These are phyloP conservation scores for Ichneumon xanthorius DNA, from an alignment of 2,888 invertebrate genomes.

Conservation along the genomic window DNA sequence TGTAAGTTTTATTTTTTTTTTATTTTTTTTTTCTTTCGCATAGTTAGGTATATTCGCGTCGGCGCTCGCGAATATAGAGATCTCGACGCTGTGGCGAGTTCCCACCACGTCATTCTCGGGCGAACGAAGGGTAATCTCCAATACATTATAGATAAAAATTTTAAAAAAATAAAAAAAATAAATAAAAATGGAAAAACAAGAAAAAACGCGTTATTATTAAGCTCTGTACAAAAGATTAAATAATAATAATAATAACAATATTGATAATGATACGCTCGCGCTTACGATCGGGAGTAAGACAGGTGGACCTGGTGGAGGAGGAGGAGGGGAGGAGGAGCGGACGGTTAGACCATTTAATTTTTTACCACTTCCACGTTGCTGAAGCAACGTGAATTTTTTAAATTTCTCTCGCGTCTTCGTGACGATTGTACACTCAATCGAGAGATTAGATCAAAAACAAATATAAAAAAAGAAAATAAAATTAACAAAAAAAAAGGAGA, in stretches of 20 bases:
- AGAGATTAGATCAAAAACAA: conserved; percentile 52
- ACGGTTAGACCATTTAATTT: conserved; percentile 79
- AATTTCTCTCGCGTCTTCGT: conserved; percentile 38
- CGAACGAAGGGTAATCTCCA: conserved; percentile 68
- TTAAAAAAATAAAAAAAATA: conserved; percentile 54
- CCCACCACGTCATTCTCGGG: conserved; percentile 64
- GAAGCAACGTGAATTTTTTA: conserved; percentile 66
- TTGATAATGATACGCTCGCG: conserved; percentile 45
- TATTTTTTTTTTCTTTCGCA: conserved; percentile 16
- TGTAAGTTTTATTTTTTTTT: not conserved
- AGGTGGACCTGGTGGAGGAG: conserved; percentile 47
- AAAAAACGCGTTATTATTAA: conserved; percentile 68
- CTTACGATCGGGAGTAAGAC: conserved; percentile 50
- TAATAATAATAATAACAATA: conserved; percentile 14
- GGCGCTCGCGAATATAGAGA: conserved; percentile 57
- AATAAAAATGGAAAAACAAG: conserved; percentile 44
- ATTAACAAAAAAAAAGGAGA: conserved; percentile 53
- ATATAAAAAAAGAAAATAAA: conserved; percentile 45
- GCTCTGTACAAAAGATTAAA: conserved; percentile 74
- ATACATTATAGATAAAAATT: conserved; percentile 58
- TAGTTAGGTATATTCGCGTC: conserved; percentile 54
- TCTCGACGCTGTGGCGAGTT: conserved; percentile 63
- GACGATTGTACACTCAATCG: conserved; percentile 4
- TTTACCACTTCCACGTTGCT: conserved; percentile 77
- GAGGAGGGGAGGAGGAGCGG: conserved; percentile 41